These are phyloP conservation scores for Nycteola revayana DNA, from an alignment of 2,888 invertebrate genomes.

Conservation along the genomic window DNA sequence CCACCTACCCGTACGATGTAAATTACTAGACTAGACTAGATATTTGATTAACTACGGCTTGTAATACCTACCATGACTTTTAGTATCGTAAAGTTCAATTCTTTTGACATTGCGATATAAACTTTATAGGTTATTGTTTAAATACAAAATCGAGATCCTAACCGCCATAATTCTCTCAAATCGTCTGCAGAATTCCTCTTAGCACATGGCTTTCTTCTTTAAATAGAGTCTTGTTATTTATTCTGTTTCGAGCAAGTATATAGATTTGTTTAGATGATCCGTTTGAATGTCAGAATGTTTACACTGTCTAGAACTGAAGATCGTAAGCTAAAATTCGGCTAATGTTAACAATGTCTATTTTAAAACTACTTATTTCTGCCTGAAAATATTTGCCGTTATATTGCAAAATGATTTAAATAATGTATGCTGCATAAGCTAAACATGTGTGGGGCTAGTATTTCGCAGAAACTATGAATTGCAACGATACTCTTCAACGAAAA, in stretches of 20 bases:
- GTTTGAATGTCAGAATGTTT: constrained; percentile 48
- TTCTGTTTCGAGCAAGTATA: constrained; percentile 30
- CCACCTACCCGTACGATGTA: constrained; percentile 41
- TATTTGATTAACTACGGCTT: constrained; percentile 9
- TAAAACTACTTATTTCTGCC: constrained; percentile 20
- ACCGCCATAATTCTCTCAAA: constrained; percentile 26
- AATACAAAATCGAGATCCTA: constrained; percentile 7
- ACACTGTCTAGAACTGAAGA: constrained; percentile 46
- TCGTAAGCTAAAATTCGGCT: constrained; percentile 37
- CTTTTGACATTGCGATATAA: constrained; percentile 10
- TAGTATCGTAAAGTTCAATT: constrained; percentile 21
- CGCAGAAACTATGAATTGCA: constrained; percentile 38
- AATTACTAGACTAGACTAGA: constrained; percentile 27
- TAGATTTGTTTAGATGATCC: constrained; percentile 47
- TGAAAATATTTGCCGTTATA: background rate
- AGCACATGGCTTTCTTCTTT: constrained; percentile 50
- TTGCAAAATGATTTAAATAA: constrained; percentile 8
- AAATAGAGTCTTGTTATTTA: constrained; percentile 50
- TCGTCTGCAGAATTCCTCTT: constrained; percentile 41
- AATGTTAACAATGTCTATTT: constrained; percentile 37
- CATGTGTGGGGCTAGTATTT: constrained; percentile 8
- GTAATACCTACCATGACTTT: constrained; percentile 22
- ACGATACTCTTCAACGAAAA: constrained; percentile 37
- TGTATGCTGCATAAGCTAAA: background rate
- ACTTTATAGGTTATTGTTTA: constrained; percentile 11